Evolutionary conservation across 2,888 invertebrate species (phyloP), one percentile per base, ranked within the genome.

Genomic region (Tridacna crocea): DNA sequence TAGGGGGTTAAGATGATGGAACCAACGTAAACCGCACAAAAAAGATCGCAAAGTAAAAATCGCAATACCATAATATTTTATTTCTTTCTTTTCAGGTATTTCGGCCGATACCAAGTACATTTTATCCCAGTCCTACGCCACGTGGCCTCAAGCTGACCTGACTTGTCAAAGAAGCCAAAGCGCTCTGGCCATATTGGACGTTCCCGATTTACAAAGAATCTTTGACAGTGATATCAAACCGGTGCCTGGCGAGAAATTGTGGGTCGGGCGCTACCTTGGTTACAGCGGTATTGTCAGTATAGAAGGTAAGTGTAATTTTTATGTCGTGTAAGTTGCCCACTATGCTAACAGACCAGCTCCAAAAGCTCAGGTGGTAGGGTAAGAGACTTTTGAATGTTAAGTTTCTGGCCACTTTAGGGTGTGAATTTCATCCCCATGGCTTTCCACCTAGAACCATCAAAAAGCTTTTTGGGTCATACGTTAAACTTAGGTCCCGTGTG

Each of bases 251-350:
- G 84, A 84, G 58, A 70, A 65, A 15, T 19, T 87, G 15, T 87
- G 87, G 87, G 80, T 87, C n/a, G 87, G 84, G 8, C 47, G 82
- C 13, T 84, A 82, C 47, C 72, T 82, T 15, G 87, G 80, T 1
- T 84, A 87, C 68, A 75, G 80, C 0, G 55, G 27, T 17, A 63
- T 68, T 17, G 82, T 84, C 36, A 66, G 82, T 47, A 80, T 84
- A n/a, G 78, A 87, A 51, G 87, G 86, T 86, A 73, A 65, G 77
- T 47, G 26, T 61, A 22, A 24, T 61, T 22, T 61, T 6, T 19
- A 11, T 6, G 55, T 6, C 55, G 51, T 51, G 51, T 51, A 15
- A 36, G 36, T 2, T 36, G 8, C 36, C 36, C 36, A 36, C 36
- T 36, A 8, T 8, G 36, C 36, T 36, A 36, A 36, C 36, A 36